Evolutionary conservation across 1,140 invertebrate genomes (phyloP), one percentile per base, ranked within the genome.

Genomic region (Lucilia sericata): DNA sequence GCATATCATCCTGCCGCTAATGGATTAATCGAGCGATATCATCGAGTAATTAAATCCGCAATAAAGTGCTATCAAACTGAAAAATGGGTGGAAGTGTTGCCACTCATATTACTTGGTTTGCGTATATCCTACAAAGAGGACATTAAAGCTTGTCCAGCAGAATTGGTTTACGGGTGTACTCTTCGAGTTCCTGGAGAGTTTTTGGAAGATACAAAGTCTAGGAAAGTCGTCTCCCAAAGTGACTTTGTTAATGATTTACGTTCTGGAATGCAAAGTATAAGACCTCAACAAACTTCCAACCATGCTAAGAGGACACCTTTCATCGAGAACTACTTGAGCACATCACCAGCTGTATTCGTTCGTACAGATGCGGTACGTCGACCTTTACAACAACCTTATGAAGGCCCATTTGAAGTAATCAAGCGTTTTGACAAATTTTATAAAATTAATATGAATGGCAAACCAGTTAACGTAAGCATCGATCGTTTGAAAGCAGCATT

Each of bases 21-120:
- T 82, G 91, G 91, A 0, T 88, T 91, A 86, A 86, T 92, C 5
- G 91, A 92, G 83, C 84, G 91, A 4, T 88, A 88, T 60, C 91
- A 92, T 83, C 85, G 91, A 0, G 21, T 34, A 2, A 21, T 84
- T 14, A 84, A 82, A 21, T 42, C 80, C 7, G 65, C 84, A 36
- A 55, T 84, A 5, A 88, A 84, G 81, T 89, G 88, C 36, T 86
- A 88, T 75, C 30, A 85, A 5, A 85, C 82, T 2, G 83, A 42
- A 21, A 34, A 83, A 12, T 92, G 92, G 91, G 84, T 85, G 1
- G 85, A 89, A 25, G 30, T 81, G 0, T 85, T 93, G 8, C 91
- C 92, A 4, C 84, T 88, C 0, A 89, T 92, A 3, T 85, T 93
- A 0, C 83, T 92, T 0, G 92, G 92, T 3, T 85, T 92, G 0